Evolutionary conservation across 2,888 invertebrate genomes (phyloP).

Genomic region (Ophion obscuratus): DNA sequence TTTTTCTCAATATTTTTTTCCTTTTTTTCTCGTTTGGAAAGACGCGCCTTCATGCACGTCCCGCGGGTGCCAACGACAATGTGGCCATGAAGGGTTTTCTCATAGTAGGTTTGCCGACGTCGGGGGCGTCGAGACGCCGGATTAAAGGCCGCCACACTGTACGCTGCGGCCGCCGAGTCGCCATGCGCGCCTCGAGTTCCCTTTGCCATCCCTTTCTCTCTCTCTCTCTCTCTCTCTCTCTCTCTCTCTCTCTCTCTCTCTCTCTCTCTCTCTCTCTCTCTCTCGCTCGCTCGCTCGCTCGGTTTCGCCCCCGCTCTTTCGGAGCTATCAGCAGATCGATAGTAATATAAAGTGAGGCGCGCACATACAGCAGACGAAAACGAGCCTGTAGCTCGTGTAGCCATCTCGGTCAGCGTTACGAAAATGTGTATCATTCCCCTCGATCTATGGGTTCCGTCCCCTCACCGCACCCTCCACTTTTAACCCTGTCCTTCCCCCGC

Average conservation of each 20-base stretch:
- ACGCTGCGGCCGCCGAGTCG: constrained; percentile 74
- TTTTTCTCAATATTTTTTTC: not conserved
- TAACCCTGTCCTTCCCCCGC: too few relatives aligned
- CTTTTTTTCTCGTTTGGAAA: constrained; percentile 13
- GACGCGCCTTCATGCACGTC: constrained; percentile 35
- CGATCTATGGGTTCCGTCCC: not conserved
- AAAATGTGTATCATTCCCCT: constrained; percentile 47
- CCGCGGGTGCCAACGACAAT: constrained; percentile 60
- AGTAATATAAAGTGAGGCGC: constrained; percentile 77
- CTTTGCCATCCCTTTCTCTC: constrained; percentile 40
- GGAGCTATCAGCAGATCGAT: constrained; percentile 79
- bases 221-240: constrained; percentile 27
- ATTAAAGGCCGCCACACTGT: constrained; percentile 77
- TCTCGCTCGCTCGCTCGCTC: not conserved
- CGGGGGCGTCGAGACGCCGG: constrained; percentile 78
- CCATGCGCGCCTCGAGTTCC: constrained; percentile 75
- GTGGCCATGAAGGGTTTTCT: constrained; percentile 65
- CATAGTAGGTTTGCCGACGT: constrained; percentile 70
- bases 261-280: constrained; percentile 31
- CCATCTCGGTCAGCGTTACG: constrained; percentile 60
- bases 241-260: constrained; percentile 9
- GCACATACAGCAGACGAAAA: constrained; percentile 61
- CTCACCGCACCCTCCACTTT: constrained; percentile 30
- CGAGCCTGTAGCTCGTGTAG: not conserved
- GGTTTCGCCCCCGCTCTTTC: constrained; percentile 19